Evolutionary conservation across 2,888 invertebrate genomes (phyloP).

Genomic region (Sphaeridia pumilis): DNA sequence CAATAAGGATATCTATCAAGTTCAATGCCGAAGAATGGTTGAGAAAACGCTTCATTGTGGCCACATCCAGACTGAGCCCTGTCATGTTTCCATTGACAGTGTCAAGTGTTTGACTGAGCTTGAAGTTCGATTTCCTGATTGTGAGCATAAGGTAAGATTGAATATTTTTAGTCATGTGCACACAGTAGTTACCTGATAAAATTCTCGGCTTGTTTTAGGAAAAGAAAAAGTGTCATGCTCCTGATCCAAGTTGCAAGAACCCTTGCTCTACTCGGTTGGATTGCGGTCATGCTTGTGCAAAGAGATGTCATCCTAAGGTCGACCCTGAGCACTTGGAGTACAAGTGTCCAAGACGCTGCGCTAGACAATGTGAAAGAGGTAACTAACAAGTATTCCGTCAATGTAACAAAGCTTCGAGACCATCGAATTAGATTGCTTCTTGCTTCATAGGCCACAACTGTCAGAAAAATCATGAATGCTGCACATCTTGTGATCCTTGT

Average conservation of each 20-base stretch:
- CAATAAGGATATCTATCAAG: constrained; percentile 37
- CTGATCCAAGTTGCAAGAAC: constrained; percentile 14
- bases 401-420: too few relatives aligned
- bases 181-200: too few relatives aligned
- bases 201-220: too few relatives aligned
- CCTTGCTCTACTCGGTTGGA: constrained; percentile 38
- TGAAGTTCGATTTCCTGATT: constrained; percentile 11
- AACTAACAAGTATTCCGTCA: too few relatives aligned
- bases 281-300: constrained; percentile 54
- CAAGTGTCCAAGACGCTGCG: constrained; percentile 22
- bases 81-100: constrained; percentile 38
- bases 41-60: not conserved
- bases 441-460: constrained; percentile 18
- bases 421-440: too few relatives aligned
- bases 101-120: constrained; percentile 10
- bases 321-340: constrained; percentile 48
- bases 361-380: constrained; percentile 15
- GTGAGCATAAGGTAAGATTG: constrained; percentile 25
- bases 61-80: not conserved
- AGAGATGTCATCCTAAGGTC: constrained; percentile 47
- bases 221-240: too few relatives aligned
- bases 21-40: constrained; percentile 31
- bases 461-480: constrained; percentile 14
- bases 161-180: too few relatives aligned
- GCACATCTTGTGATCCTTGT: constrained; percentile 25